phyloP scores from a whole-genome alignment of 2,888 invertebrate species.

The Pristionchus japonicus region DNA sequence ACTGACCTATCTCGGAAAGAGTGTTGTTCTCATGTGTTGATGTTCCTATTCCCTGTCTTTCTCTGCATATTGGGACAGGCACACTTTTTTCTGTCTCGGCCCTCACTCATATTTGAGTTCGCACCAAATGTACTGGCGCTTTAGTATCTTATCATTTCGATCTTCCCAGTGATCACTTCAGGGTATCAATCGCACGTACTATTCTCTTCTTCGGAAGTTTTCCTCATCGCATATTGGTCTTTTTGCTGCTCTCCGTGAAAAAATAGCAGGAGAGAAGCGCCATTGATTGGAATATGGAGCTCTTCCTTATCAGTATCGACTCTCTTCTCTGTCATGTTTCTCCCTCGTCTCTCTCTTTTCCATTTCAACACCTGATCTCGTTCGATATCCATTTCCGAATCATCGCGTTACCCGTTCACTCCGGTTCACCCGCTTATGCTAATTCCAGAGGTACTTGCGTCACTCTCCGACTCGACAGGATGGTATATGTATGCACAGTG shows the following conservation, averaged over 20 bases:
- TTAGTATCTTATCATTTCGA: slow-evolving; percentile 13
- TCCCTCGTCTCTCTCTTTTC: background rate
- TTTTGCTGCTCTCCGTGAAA: background rate
- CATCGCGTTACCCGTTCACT: background rate
- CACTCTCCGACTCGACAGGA: background rate
- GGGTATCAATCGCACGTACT: background rate
- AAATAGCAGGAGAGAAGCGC: background rate
- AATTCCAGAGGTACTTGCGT: slow-evolving; percentile 1
- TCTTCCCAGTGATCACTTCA: background rate
- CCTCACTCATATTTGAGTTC: background rate
- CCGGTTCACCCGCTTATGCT: background rate
- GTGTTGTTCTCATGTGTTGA: background rate
- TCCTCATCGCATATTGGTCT: background rate
- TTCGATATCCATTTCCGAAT: background rate
- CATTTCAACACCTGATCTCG: background rate
- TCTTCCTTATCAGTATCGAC: slow-evolving; percentile 7
- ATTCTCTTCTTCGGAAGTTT: background rate
- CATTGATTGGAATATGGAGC: background rate
- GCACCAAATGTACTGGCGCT: background rate
- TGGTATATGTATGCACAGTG: slow-evolving; percentile 14
- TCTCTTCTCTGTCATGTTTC: background rate
- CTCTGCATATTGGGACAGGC: background rate
- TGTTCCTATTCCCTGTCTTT: background rate
- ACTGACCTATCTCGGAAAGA: background rate
- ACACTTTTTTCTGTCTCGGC: background rate